phyloP scores from a whole-genome alignment of 2,113 vertebrate genomes.

The Meriones unguiculatus region DNA sequence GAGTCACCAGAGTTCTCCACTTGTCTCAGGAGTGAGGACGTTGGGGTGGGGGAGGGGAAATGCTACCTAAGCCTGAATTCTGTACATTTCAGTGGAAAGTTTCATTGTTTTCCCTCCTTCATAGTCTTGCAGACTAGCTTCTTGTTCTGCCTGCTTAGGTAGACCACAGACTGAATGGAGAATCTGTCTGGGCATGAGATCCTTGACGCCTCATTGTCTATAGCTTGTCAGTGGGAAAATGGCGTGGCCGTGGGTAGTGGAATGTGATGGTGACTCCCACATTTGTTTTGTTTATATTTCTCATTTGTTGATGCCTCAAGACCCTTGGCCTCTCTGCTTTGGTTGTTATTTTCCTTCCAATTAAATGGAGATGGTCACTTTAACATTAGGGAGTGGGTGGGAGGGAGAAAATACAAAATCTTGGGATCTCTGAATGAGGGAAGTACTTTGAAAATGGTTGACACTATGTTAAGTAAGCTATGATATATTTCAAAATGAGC shows the following conservation, averaged over 20 bases:
- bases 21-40: neutral
- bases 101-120: slow-evolving; percentile 47
- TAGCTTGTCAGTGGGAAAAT: neutral
- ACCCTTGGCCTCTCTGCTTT: slow-evolving; percentile 23
- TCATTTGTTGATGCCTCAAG: neutral
- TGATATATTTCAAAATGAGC: neutral
- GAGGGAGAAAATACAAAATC: neutral
- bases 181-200: slow-evolving; percentile 30
- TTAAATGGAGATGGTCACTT: neutral
- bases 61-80: neutral
- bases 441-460: slow-evolving; percentile 42
- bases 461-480: neutral
- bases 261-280: neutral
- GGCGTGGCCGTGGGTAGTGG: neutral
- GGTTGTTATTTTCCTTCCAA: neutral
- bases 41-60: neutral
- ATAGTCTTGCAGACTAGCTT: slow-evolving; percentile 13
- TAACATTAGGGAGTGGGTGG: neutral
- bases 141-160: slow-evolving; percentile 23
- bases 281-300: neutral
- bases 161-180: neutral
- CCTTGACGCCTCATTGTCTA: neutral
- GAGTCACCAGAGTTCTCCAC: slow-evolving; percentile 18
- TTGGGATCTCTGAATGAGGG: neutral
- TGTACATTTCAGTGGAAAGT: neutral